phyloP scores from a whole-genome alignment of 2,888 invertebrate species.

The Tachina grossa region DNA sequence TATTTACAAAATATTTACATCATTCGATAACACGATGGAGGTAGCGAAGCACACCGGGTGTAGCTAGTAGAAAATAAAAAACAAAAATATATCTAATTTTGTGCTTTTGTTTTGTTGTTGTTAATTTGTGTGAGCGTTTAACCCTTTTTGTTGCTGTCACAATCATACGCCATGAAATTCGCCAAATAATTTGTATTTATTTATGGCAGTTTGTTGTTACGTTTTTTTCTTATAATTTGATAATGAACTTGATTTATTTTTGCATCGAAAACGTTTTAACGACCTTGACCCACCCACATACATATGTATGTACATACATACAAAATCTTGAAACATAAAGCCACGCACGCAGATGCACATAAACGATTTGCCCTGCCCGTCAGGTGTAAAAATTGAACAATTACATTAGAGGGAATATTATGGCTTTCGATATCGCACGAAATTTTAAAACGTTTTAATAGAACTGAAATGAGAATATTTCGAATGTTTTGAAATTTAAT shows the following conservation, averaged over 20 bases:
- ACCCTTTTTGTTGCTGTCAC: slow-evolving; percentile 39
- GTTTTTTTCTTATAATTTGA: slow-evolving; percentile 40
- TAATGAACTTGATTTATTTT: slow-evolving; percentile 67
- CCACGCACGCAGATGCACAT: slow-evolving; percentile 31
- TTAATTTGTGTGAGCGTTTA: slow-evolving; percentile 9
- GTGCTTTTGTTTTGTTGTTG: slow-evolving; percentile 20
- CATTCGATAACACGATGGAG: no score
- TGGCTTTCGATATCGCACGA: no score
- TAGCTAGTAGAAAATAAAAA: slow-evolving; percentile 4
- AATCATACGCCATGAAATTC: slow-evolving; percentile 28
- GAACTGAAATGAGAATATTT: no score
- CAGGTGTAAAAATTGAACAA: not conserved
- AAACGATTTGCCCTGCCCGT: no score
- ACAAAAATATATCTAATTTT: slow-evolving; percentile 42
- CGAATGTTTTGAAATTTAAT: no score
- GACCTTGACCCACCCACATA: slow-evolving; percentile 57
- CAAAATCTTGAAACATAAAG: slow-evolving; percentile 12
- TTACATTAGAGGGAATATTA: no score
- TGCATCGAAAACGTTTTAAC: slow-evolving; percentile 52
- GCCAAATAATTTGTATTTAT: slow-evolving; percentile 41
- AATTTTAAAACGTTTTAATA: no score
- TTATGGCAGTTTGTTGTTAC: not conserved
- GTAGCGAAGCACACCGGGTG: no score
- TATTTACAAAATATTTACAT: no score
- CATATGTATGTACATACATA: slow-evolving; percentile 27